Conservation (phyloP, 2,113 vertebrate genomes). For the Centropus bengalensis region DNA sequence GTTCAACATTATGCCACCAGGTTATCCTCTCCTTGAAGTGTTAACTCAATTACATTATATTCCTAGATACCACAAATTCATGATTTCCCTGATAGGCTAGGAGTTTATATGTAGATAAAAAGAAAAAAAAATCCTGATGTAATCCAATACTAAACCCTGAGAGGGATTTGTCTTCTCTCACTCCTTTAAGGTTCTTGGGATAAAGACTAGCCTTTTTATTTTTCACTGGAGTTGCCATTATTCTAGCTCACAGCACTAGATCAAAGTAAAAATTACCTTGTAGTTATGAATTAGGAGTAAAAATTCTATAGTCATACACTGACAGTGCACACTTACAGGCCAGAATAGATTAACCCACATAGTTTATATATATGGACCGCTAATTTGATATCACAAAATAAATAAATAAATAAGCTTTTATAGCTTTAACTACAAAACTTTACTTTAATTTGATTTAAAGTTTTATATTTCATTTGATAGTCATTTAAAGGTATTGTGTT, state of each 20-base stretch:
- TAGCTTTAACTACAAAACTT: background rate
- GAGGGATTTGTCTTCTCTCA: background rate
- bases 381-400: slow-evolving; percentile 37
- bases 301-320: slow-evolving; percentile 19
- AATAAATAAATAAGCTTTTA: background rate
- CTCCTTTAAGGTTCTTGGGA: background rate
- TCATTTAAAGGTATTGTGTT: background rate
- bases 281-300: background rate
- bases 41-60: background rate
- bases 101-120: slow-evolving; percentile 22
- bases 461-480: slow-evolving; percentile 16
- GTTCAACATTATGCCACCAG: background rate
- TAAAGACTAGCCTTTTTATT: background rate
- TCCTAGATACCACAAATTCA: background rate
- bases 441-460: slow-evolving; percentile 53
- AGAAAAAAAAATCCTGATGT: background rate
- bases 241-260: background rate
- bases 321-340: slow-evolving; percentile 1
- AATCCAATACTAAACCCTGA: background rate
- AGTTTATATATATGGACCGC: background rate
- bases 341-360: background rate
- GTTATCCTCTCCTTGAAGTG: background rate
- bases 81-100: background rate
- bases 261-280: background rate
- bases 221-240: background rate